These are phyloP conservation scores for Resseliella maxima DNA, from an alignment of 2,888 invertebrate species.

Conservation along the genomic window DNA sequence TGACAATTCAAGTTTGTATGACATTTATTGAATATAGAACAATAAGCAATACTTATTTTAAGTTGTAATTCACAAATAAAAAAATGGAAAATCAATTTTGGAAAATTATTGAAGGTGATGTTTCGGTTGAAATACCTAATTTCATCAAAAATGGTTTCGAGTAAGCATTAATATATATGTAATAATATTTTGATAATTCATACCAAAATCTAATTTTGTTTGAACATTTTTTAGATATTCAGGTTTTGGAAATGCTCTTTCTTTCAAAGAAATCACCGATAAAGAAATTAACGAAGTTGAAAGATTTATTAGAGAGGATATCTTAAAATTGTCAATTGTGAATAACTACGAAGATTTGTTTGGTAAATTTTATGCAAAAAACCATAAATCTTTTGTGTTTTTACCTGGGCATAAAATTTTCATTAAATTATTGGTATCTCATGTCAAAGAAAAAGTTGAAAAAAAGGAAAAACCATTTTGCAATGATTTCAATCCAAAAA, in stretches of 20 bases:
- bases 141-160: conserved; percentile 17
- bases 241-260: background rate
- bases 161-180: background rate
- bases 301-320: background rate
- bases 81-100: conserved; percentile 5
- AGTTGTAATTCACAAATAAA: background rate
- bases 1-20: too few species aligned
- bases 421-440: background rate
- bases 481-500: too few species aligned
- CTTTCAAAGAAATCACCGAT: background rate
- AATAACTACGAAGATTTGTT: background rate
- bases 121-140: background rate
- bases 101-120: background rate
- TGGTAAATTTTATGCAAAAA: background rate
- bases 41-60: too few species aligned
- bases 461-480: background rate
- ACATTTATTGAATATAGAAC: too few species aligned
- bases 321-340: background rate
- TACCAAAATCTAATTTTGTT: too few species aligned
- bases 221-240: background rate
- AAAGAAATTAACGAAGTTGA: background rate
- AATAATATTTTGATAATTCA: background rate
- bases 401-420: background rate
- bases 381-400: background rate
- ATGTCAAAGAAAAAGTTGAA: background rate